Evolutionary conservation across 2,113 vertebrate species (phyloP).

Genomic region (Elanus axillaris): DNA sequence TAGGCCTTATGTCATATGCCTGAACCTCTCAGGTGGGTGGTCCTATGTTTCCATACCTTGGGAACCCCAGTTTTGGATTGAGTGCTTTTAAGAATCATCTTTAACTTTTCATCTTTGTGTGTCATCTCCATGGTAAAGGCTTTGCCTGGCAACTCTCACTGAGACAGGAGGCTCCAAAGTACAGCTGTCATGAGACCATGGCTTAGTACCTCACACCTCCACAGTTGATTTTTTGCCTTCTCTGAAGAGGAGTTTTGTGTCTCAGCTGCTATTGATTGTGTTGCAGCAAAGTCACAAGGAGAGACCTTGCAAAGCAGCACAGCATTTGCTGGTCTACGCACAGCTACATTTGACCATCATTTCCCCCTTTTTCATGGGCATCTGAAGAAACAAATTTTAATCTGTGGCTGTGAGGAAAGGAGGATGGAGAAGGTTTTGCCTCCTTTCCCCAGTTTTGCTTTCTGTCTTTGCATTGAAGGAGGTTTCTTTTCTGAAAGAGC

Average conservation of each 20-base stretch:
- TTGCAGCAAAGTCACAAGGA: background rate
- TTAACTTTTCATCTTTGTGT: background rate
- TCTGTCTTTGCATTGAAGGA: background rate
- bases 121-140: background rate
- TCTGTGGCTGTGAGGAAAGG: background rate
- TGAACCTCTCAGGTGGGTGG: background rate
- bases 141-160: background rate
- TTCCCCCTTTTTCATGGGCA: background rate
- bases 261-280: background rate
- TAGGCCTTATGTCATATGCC: background rate
- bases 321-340: background rate
- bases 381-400: background rate
- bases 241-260: background rate
- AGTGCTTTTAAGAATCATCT: background rate
- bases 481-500: background rate
- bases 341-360: background rate
- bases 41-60: background rate
- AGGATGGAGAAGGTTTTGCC: background rate
- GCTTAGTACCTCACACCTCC: background rate
- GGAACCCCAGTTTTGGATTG: background rate
- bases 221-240: background rate
- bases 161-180: background rate
- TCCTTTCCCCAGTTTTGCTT: background rate
- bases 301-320: background rate
- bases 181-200: rapidly evolving